Conservation (phyloP, 2,113 vertebrate species). For the Colius striatus region DNA sequence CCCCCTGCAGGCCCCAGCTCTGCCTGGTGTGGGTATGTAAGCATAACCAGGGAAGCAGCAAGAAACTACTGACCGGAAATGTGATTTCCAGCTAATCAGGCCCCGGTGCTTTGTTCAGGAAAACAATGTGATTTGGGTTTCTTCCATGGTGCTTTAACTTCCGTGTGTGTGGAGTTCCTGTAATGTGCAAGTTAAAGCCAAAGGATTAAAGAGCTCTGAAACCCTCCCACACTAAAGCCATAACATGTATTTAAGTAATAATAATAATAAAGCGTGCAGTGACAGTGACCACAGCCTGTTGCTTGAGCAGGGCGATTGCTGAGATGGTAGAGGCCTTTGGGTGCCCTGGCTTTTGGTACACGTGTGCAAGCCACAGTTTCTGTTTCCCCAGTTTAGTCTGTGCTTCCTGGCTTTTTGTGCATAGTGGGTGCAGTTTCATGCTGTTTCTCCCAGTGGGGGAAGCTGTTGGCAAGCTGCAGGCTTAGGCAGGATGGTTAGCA, state of each 20-base stretch:
- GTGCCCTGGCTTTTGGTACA: neutral
- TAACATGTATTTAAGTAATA: neutral
- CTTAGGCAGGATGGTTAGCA: neutral
- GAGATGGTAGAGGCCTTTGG: neutral
- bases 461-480: neutral
- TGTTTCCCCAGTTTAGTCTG: rapidly evolving
- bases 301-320: neutral
- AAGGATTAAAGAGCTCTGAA: neutral
- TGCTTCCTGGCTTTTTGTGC: neutral
- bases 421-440: neutral
- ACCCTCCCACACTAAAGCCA: rapidly evolving
- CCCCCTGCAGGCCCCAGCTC: neutral
- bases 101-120: neutral
- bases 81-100: neutral
- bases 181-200: neutral
- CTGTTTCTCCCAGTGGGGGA: neutral
- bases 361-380: rapidly evolving
- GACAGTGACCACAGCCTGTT: neutral
- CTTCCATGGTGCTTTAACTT: neutral
- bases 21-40: neutral
- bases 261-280: neutral
- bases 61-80: neutral
- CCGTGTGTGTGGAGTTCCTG: neutral
- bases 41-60: neutral
- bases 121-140: neutral